Conservation (phyloP, 2,888 invertebrate genomes). For the Scaptomyza tumidula region DNA sequence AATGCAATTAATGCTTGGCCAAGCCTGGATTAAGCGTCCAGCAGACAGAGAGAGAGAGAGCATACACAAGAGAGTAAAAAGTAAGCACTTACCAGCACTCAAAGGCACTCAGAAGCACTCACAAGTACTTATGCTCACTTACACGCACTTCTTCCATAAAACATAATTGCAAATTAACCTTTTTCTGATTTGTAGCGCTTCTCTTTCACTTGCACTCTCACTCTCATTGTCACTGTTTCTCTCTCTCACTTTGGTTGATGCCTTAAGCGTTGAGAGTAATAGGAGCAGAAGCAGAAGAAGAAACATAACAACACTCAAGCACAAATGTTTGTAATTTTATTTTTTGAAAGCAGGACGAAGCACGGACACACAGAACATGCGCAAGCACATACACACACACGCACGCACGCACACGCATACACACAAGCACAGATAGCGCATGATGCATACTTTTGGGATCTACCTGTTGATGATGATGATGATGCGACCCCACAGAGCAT, state of each 20-base stretch:
- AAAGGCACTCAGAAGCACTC: constrained; percentile 43
- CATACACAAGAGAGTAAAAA: background rate
- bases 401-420: background rate
- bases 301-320: constrained; percentile 8
- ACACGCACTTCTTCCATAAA: constrained; percentile 54
- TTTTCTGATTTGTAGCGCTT: constrained; percentile 49
- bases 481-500: constrained; percentile 50
- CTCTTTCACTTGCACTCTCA: constrained; percentile 5
- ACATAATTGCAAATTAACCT: constrained; percentile 59
- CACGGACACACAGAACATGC: constrained; percentile 14
- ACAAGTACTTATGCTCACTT: constrained; percentile 54
- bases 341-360: constrained; percentile 30
- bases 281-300: constrained; percentile 1
- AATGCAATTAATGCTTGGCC: background rate
- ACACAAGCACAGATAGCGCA: background rate
- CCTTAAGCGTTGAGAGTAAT: constrained; percentile 5
- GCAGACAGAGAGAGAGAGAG: background rate
- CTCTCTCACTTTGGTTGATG: constrained; percentile 1
- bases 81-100: constrained; percentile 46
- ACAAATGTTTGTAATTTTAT: constrained; percentile 43
- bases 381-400: background rate
- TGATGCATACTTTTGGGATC: constrained; percentile 26
- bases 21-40: background rate
- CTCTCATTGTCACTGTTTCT: background rate
- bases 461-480: constrained; percentile 38